Evolutionary conservation across 2,797 vertebrate genomes (phyloP).

Genomic region (Microhierax caerulescens): DNA sequence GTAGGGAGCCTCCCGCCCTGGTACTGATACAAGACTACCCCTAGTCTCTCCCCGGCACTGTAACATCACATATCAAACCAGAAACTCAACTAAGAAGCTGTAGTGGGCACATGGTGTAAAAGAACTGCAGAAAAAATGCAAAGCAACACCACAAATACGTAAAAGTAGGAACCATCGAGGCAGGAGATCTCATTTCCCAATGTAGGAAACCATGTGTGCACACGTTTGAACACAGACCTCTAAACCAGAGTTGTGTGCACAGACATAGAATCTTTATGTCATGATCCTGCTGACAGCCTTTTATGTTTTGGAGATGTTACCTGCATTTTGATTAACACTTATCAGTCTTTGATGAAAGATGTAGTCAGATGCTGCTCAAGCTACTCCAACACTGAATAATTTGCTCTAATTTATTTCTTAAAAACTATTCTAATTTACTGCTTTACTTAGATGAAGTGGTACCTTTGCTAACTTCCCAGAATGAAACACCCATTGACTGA

Average conservation of each 20-base stretch:
- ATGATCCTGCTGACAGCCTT: not conserved
- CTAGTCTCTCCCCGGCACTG: accelerated
- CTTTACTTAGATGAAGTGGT: not conserved
- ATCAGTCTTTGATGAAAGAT: not conserved
- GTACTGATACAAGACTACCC: not conserved
- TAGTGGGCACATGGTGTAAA: not conserved
- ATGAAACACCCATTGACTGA: not conserved
- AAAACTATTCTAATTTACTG: not conserved
- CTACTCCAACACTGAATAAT: not conserved
- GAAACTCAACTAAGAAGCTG: not conserved
- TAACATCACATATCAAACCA: not conserved
- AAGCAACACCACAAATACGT: not conserved
- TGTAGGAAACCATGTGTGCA: not conserved
- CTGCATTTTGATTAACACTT: not conserved
- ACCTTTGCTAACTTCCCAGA: not conserved
- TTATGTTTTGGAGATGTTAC: not conserved
- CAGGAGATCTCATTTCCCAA: not conserved
- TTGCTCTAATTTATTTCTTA: not conserved
- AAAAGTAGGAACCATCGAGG: not conserved
- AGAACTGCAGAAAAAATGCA: not conserved
- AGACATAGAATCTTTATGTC: not conserved
- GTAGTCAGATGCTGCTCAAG: not conserved
- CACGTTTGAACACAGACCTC: not conserved
- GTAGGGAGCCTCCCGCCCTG: not conserved
- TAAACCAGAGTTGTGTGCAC: not conserved